Evolutionary conservation across 2,888 invertebrate species (phyloP).

Genomic region (Teinopalpus imperialis): DNA sequence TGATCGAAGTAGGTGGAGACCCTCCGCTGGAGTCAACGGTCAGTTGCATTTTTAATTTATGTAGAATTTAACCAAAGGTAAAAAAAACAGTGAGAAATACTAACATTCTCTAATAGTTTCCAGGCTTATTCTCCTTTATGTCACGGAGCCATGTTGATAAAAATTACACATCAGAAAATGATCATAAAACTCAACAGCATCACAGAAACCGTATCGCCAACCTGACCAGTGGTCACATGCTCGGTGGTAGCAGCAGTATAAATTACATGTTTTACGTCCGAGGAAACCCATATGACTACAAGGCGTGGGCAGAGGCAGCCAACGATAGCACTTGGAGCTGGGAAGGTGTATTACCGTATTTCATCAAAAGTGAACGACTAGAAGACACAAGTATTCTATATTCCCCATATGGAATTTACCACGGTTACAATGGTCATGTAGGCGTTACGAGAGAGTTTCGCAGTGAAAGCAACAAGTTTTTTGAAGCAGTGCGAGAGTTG

Average conservation of each 20-base stretch:
- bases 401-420: constrained; percentile 29
- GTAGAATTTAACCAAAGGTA: too few species aligned
- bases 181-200: constrained; percentile 26
- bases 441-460: constrained; percentile 33
- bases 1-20: constrained; percentile 83
- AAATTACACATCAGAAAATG: constrained; percentile 33
- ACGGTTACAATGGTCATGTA: constrained; percentile 38
- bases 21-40: constrained; percentile 30
- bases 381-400: constrained; percentile 30
- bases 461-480: constrained; percentile 26
- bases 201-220: constrained; percentile 27
- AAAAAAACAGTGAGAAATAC: too few species aligned
- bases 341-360: constrained; percentile 34
- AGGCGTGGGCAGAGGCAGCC: constrained; percentile 35
- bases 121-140: constrained; percentile 22
- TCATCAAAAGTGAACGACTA: constrained; percentile 38
- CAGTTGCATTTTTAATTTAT: too few species aligned
- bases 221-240: constrained; percentile 33
- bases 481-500: constrained; percentile 43
- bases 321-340: constrained; percentile 36
- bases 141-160: constrained; percentile 27
- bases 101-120: constrained; percentile 24
- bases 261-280: constrained; percentile 37
- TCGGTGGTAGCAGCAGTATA: constrained; percentile 37
- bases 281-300: constrained; percentile 36